Conservation (phyloP, 2,113 vertebrate genomes). For the Hydrolagus affinis region DNA sequence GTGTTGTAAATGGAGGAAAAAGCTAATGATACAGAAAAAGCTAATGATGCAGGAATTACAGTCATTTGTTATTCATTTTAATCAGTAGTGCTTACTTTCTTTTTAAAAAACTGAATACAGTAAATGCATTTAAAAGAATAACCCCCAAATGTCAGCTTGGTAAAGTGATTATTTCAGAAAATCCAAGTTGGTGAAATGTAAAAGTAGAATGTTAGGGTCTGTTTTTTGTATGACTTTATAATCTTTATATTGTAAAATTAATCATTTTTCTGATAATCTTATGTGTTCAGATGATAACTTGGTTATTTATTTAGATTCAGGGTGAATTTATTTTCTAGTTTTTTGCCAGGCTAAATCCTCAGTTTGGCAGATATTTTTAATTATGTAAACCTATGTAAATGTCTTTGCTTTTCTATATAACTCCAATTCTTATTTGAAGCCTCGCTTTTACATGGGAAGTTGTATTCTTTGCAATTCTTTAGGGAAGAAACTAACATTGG, state of each 20-base stretch:
- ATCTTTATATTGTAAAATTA: neutral
- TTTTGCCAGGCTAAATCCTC: neutral
- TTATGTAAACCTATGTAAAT: neutral
- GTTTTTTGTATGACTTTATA: neutral
- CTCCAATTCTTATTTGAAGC: neutral
- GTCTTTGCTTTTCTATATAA: neutral
- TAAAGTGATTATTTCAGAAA: neutral
- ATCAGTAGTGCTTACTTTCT: neutral
- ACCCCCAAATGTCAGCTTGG: neutral
- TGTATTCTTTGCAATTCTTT: neutral
- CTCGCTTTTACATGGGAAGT: neutral
- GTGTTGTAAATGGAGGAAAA: neutral
- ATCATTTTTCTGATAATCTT: neutral
- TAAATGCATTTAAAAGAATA: neutral
- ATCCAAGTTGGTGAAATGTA: neutral
- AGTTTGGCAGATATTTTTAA: neutral
- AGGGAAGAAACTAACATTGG: too few species aligned
- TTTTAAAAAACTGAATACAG: neutral
- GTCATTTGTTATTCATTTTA: neutral
- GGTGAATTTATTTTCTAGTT: too few species aligned
- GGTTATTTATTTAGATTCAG: too few species aligned
- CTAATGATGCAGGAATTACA: too few species aligned
- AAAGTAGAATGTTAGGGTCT: neutral
- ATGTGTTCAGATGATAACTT: too few species aligned
- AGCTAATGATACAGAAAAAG: neutral